Evolutionary conservation across 2,797 vertebrate species (phyloP).

Genomic region (Microhierax caerulescens): DNA sequence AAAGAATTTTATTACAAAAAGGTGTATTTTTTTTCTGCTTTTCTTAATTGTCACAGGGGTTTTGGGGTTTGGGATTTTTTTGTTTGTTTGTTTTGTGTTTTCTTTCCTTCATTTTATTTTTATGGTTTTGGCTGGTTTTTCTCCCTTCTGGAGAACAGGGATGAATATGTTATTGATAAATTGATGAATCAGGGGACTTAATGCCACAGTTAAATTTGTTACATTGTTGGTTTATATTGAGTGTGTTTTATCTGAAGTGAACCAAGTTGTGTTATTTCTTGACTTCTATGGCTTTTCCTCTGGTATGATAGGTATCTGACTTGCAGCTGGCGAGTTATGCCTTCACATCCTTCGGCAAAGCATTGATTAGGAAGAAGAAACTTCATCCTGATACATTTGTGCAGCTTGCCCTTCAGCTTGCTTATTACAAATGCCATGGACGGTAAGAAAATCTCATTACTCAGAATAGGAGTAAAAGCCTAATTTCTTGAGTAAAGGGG

Average conservation of each 20-base stretch:
- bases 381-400: slow-evolving; percentile 94
- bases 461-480: neutral
- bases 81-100: neutral
- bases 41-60: neutral
- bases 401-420: slow-evolving; percentile 92
- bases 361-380: slow-evolving; percentile 81
- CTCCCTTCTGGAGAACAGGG: neutral
- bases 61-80: neutral
- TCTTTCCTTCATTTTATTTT: neutral
- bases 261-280: neutral
- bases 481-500: neutral
- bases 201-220: neutral
- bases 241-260: neutral
- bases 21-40: slow-evolving; percentile 66
- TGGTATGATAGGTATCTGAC: slow-evolving; percentile 78
- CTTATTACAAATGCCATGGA: slow-evolving; percentile 86
- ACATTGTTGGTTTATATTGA: neutral
- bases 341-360: slow-evolving; percentile 92
- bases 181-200: neutral
- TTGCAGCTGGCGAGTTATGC: slow-evolving; percentile 82
- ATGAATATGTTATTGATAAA: neutral
- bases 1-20: slow-evolving; percentile 82
- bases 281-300: neutral
- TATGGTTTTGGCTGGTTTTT: neutral
- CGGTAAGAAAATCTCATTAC: slow-evolving; percentile 72